These are phyloP conservation scores for Conomelus anceps DNA, from an alignment of 2,888 invertebrate genomes.

Conservation along the genomic window DNA sequence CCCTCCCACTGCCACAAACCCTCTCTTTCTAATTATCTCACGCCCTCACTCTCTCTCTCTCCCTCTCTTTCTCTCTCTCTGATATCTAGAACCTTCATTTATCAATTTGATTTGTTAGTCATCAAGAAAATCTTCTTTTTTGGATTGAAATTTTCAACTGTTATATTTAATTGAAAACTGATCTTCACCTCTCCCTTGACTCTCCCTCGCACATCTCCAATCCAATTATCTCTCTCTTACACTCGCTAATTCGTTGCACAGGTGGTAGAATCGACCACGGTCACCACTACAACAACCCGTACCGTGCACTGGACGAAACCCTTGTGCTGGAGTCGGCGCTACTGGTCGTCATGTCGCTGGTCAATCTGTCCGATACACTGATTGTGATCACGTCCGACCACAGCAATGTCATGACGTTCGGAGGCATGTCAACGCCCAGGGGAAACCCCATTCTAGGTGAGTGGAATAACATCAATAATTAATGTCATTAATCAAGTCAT, in stretches of 20 bases:
- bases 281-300: conserved; percentile 74
- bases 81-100: not conserved
- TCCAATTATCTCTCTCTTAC: too few relatives aligned
- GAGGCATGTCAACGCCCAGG: conserved; percentile 68
- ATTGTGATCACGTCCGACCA: conserved; percentile 73
- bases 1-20: not conserved
- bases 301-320: conserved; percentile 68
- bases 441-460: conserved; percentile 72
- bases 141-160: too few relatives aligned
- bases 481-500: not conserved
- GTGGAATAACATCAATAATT: conserved; percentile 20
- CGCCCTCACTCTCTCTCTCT: too few relatives aligned
- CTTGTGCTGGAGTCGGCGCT: conserved; percentile 68
- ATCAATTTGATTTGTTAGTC: not conserved
- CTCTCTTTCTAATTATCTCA: not conserved
- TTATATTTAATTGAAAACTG: too few relatives aligned
- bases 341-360: conserved; percentile 58
- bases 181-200: not conserved
- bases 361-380: conserved; percentile 54
- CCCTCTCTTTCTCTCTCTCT: not conserved
- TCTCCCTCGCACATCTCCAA: not conserved
- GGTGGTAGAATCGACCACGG: conserved; percentile 75
- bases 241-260: conserved; percentile 37
- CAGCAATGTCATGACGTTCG: conserved; percentile 72
- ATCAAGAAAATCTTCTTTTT: too few relatives aligned